Conservation (phyloP, 2,888 invertebrate genomes). For the Lapara coniferarum region DNA sequence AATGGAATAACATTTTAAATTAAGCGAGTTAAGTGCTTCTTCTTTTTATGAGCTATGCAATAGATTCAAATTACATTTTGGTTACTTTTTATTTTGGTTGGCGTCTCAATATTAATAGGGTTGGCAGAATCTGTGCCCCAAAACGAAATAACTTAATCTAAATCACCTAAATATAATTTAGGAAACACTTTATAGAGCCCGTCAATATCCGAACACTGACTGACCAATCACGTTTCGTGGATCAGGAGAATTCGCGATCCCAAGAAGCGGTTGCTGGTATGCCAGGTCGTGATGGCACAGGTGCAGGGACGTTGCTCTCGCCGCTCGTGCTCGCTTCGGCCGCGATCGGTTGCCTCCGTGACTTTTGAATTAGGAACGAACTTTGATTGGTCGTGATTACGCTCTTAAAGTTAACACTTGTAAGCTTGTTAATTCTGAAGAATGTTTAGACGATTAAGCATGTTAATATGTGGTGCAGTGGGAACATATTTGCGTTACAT, state of each 20-base stretch:
- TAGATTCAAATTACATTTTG: not conserved
- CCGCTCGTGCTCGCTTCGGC: conserved; percentile 54
- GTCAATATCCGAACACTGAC: not conserved
- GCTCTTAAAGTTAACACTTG: conserved; percentile 27
- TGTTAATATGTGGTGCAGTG: no score
- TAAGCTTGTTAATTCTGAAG: not conserved
- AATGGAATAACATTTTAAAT: not conserved
- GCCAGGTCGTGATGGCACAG: conserved; percentile 69
- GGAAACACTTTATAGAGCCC: not conserved
- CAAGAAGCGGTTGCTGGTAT: conserved; percentile 58
- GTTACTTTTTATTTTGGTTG: not conserved
- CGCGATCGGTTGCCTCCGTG: conserved; percentile 53
- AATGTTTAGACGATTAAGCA: not conserved
- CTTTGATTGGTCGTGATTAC: conserved; percentile 45
- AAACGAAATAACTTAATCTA: not conserved
- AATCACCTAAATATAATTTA: not conserved
- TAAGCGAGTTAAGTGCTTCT: not conserved
- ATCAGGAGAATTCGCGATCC: conserved; percentile 54
- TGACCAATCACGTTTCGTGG: conserved; percentile 53
- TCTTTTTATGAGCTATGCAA: not conserved
- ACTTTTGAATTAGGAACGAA: conserved; percentile 59
- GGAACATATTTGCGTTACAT: no score
- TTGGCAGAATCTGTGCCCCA: not conserved
- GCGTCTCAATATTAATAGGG: not conserved
- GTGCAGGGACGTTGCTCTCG: conserved; percentile 72